Percentiles rank a stretch among this genome's conserved stretches.
phyloP scores from a whole-genome alignment of 2,888 invertebrate species.

The Homarus gammarus region DNA sequence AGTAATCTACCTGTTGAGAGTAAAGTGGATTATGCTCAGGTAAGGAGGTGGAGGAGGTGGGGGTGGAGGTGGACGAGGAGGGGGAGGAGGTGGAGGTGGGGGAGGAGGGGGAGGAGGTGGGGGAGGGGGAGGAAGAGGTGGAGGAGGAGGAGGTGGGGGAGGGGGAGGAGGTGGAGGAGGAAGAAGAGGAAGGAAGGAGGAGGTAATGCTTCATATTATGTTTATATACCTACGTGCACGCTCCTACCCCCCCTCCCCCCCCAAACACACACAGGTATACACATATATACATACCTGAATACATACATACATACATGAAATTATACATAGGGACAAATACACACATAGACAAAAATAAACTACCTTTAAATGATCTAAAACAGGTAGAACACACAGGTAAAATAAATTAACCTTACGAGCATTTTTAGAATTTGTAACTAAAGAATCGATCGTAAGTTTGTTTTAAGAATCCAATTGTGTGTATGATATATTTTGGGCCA shows the following conservation, averaged over 20 bases:
- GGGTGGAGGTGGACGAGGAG: conserved; percentile 22
- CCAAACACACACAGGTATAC: no score
- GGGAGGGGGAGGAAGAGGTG: neutral
- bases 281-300: neutral
- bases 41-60: conserved; percentile 10
- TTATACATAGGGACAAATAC: conserved; percentile 24
- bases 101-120: neutral
- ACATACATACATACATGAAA: conserved; percentile 10
- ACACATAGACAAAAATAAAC: neutral
- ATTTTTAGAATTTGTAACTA: no score
- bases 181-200: neutral
- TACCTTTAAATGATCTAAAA: conserved; percentile 10
- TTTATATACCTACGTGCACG: no score
- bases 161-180: neutral
- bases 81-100: conserved; percentile 28
- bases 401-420: no score
- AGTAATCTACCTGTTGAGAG: no score
- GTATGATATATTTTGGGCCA: no score
- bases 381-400: no score
- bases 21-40: neutral
- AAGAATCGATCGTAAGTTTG: no score
- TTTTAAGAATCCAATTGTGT: no score
- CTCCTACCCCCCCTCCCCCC: no score
- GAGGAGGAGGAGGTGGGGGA: conserved; percentile 24
- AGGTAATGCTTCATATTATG: no score